phyloP scores from a whole-genome alignment of 2,797 vertebrate species.

The Fundulus diaphanus region DNA sequence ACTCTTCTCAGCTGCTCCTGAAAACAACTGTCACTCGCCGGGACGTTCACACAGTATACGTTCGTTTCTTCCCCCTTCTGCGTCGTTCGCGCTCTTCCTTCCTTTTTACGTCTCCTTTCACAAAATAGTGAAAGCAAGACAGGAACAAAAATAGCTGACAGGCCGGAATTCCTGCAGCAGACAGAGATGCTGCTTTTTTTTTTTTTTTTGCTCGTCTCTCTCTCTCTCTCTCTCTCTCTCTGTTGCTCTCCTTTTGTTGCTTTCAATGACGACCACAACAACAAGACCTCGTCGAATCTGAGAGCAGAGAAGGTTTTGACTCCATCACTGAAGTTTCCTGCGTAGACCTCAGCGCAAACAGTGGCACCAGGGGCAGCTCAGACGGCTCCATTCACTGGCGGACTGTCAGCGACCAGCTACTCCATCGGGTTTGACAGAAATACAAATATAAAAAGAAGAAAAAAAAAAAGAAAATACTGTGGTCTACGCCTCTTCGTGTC shows the following conservation, averaged over 20 bases:
- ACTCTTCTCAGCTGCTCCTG: slow-evolving; percentile 68
- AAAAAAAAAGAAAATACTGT: neutral
- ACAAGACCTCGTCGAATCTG: slow-evolving; percentile 9
- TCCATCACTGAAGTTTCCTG: slow-evolving; percentile 5
- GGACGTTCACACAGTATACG: slow-evolving; percentile 36
- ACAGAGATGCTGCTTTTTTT: slow-evolving; percentile 18
- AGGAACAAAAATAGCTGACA: slow-evolving; percentile 76
- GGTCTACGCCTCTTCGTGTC: neutral
- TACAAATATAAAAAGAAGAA: neutral
- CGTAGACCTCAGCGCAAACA: neutral
- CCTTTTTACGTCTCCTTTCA: slow-evolving; percentile 84
- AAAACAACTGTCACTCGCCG: slow-evolving; percentile 58
- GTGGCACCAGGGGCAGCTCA: neutral
- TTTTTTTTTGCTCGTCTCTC: neutral
- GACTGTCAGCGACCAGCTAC: slow-evolving; percentile 24
- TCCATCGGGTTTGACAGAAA: slow-evolving; percentile 9
- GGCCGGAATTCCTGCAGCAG: slow-evolving; percentile 59
- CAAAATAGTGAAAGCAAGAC: slow-evolving; percentile 87
- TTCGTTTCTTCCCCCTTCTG: slow-evolving; percentile 45
- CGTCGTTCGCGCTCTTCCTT: slow-evolving; percentile 76
- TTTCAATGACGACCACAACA: slow-evolving; percentile 30
- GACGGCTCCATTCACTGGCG: slow-evolving; percentile 4
- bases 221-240: no score
- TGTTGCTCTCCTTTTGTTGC: no score
- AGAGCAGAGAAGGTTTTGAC: slow-evolving; percentile 8